These are phyloP conservation scores for Cyanoramphus novaezelandiae DNA, from an alignment of 2,113 vertebrate genomes.

Conservation along the genomic window DNA sequence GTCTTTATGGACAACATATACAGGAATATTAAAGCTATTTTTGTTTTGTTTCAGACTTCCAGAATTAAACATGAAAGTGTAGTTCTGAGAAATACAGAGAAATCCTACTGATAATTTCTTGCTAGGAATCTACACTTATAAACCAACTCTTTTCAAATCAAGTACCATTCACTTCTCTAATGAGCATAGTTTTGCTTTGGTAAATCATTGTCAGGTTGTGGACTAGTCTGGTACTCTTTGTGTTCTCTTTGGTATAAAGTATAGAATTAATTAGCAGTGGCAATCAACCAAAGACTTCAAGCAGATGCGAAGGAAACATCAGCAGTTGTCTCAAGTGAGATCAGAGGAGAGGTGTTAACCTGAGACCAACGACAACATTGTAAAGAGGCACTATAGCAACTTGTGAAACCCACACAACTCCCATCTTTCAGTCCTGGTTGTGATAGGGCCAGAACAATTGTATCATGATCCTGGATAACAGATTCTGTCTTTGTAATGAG, in stretches of 20 bases:
- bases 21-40: not conserved
- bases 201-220: not conserved
- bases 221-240: not conserved
- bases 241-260: not conserved
- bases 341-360: conserved; percentile 56
- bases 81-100: not conserved
- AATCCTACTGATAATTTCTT: not conserved
- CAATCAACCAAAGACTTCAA: not conserved
- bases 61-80: not conserved
- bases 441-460: not conserved
- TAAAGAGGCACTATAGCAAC: conserved; percentile 28
- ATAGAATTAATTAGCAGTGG: conserved; percentile 9
- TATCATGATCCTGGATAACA: not conserved
- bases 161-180: not conserved
- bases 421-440: not conserved
- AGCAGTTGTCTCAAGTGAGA: conserved; percentile 44
- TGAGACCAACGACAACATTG: conserved; percentile 15
- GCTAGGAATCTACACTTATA: not conserved
- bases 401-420: not conserved
- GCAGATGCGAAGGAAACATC: conserved; percentile 9
- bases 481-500: conserved; percentile 7
- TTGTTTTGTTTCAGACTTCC: not conserved
- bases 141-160: not conserved
- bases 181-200: not conserved
- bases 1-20: not conserved